Percentiles rank a stretch among this genome's conserved stretches.
These are phyloP conservation scores for Strongylocentrotus purpuratus DNA, from an alignment of 35 echinoderm and acorn worm species.

Conservation along the genomic window DNA sequence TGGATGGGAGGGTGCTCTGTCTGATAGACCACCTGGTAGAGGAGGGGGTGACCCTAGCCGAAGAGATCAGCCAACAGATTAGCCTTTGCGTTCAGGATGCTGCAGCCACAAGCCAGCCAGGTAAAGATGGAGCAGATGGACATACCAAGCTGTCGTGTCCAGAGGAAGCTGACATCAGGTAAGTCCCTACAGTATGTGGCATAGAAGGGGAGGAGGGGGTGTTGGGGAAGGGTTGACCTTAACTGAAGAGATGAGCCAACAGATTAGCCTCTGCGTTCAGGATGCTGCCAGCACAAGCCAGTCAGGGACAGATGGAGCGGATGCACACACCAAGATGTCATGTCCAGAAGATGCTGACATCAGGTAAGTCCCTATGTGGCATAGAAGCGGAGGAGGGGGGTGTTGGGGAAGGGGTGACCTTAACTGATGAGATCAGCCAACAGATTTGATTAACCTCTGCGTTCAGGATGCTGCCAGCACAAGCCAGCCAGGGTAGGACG, in stretches of 20 bases:
- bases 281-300: background rate
- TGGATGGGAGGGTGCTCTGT: background rate
- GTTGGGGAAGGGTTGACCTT: too few species aligned
- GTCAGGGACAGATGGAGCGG: too few species aligned
- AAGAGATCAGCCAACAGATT: background rate
- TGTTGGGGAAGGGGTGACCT: too few species aligned
- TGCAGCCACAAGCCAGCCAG: background rate
- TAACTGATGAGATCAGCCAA: too few species aligned
- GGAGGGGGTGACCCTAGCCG: background rate
- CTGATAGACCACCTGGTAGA: background rate
- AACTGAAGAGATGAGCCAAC: too few species aligned
- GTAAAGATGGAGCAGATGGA: background rate
- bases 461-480: too few species aligned
- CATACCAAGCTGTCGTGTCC: background rate
- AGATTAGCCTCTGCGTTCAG: background rate
- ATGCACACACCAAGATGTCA: too few species aligned
- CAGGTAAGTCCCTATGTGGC: too few species aligned
- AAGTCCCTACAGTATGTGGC: background rate
- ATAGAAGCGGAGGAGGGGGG: too few species aligned
- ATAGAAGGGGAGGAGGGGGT: background rate
- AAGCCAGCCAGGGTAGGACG: too few species aligned
- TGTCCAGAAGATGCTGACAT: background rate
- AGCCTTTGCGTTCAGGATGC: background rate
- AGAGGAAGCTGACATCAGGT: conserved; percentile 14
- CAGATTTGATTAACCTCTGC: too few species aligned